These are phyloP conservation scores for Peribatodes rhomboidaria DNA, from an alignment of 2,888 invertebrate genomes.

Conservation along the genomic window DNA sequence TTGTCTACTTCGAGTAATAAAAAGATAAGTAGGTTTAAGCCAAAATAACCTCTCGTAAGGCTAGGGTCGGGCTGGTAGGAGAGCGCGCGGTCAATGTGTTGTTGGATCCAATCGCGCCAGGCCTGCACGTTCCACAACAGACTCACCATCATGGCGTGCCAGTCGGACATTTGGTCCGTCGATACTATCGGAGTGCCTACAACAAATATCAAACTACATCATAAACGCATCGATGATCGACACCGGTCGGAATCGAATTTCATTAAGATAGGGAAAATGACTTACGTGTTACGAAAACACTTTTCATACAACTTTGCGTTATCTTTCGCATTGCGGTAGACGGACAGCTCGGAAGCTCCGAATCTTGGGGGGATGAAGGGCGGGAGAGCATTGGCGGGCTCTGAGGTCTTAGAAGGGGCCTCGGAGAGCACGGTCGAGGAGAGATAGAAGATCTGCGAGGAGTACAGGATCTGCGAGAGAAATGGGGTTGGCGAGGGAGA, in stretches of 20 bases:
- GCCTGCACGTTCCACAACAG: conserved; percentile 79
- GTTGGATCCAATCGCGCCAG: conserved; percentile 79
- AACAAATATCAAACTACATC: neutral
- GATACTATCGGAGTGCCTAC: conserved; percentile 68
- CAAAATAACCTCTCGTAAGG: conserved; percentile 48
- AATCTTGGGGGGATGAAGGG: neutral
- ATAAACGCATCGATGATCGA: neutral
- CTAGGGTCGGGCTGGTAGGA: conserved; percentile 48
- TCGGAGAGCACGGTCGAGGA: neutral
- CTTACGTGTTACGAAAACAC: conserved; percentile 3
- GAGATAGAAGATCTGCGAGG: neutral
- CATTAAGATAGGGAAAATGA: neutral
- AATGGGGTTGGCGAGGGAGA: no score
- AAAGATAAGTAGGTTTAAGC: neutral
- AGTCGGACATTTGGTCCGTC: conserved; percentile 74
- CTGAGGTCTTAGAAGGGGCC: no score
- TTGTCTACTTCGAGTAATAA: no score
- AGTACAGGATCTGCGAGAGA: neutral
- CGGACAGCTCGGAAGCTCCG: neutral
- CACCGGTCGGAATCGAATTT: neutral
- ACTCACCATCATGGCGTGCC: conserved; percentile 79
- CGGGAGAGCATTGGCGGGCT: no score
- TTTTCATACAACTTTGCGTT: neutral
- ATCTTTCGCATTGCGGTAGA: neutral
- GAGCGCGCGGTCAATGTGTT: conserved; percentile 67